Evolutionary conservation across 2,797 vertebrate species (phyloP).

Genomic region (Leontocebus nigricollis): DNA sequence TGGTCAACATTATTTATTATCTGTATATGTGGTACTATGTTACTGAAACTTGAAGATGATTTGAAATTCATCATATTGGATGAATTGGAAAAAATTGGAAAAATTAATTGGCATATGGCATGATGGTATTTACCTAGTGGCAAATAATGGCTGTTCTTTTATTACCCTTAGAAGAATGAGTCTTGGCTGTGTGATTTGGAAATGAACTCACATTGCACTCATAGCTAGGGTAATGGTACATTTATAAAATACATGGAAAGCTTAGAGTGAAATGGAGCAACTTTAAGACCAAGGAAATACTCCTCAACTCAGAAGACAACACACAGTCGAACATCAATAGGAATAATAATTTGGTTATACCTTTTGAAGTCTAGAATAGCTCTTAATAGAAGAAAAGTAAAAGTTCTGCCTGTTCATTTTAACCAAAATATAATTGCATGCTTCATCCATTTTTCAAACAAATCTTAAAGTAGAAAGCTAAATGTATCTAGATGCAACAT

Average conservation of each 20-base stretch:
- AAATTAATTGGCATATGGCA: neutral
- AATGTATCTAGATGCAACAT: slow-evolving; percentile 28
- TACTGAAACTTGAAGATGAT: neutral
- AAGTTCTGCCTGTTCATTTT: slow-evolving; percentile 54
- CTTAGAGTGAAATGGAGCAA: neutral
- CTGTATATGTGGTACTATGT: neutral
- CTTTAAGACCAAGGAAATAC: slow-evolving; percentile 26
- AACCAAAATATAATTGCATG: slow-evolving; percentile 37
- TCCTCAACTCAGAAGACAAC: neutral
- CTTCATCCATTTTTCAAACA: slow-evolving; percentile 56
- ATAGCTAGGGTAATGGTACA: neutral
- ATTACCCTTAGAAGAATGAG: neutral
- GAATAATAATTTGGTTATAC: slow-evolving; percentile 17
- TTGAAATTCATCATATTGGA: neutral
- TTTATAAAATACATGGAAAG: neutral
- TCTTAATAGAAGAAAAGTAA: slow-evolving; percentile 46
- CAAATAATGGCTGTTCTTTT: neutral
- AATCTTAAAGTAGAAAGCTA: slow-evolving; percentile 56
- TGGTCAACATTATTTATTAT: neutral
- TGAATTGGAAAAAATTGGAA: neutral
- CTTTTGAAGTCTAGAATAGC: slow-evolving; percentile 45
- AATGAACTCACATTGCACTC: neutral
- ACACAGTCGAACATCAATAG: neutral
- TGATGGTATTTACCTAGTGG: neutral
- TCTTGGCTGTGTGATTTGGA: neutral